Evolutionary conservation across 2,888 invertebrate genomes (phyloP), one percentile per base, ranked within the genome.

Genomic region (Drosophila robusta): DNA sequence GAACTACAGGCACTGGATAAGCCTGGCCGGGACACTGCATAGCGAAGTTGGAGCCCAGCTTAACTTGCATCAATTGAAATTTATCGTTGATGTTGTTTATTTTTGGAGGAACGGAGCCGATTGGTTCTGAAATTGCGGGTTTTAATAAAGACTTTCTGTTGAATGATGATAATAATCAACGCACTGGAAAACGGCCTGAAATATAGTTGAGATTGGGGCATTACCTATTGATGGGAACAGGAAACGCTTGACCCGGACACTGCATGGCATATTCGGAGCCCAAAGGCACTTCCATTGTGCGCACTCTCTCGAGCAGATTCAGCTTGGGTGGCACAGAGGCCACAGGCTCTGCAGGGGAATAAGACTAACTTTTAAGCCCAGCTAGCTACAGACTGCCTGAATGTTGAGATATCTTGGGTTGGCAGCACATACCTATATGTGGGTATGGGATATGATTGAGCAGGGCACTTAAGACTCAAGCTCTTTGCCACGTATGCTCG

Each of bases 211-310:
- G 41, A 12, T 96, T 96, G 96, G 95, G 96, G 11, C 4, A 47
- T 81, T 81, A 91, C 91, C 92, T 91, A 34, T 91, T 90, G 22
- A 80, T 75, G 9, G 92, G 96, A 87, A 95, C 95, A 57, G 96
- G 96, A 92, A 94, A 96, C 14, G 95, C 95, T 92, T 96, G 96
- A 7, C 96, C 95, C 52, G 95, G 95, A 92, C 96, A 96, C 85
- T 95, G 93, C 89, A 96, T 93, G 44, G 95, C 95, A 88, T 95
- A 93, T 90, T 93, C 93, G 70, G 90, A 87, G 65, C 93, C 93
- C 86, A 93, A 83, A 73, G 91, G 90, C 52, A 90, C 77, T 57
- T 91, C 90, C 94, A 94, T 91, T 93, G 93, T 92, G 92, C 94
- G 93, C 92, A 93, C 90, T 92, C 93, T 89, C 93, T 96, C 95